phyloP scores from a whole-genome alignment of 2,888 invertebrate genomes.

The Macrosoma leucophasiata region DNA sequence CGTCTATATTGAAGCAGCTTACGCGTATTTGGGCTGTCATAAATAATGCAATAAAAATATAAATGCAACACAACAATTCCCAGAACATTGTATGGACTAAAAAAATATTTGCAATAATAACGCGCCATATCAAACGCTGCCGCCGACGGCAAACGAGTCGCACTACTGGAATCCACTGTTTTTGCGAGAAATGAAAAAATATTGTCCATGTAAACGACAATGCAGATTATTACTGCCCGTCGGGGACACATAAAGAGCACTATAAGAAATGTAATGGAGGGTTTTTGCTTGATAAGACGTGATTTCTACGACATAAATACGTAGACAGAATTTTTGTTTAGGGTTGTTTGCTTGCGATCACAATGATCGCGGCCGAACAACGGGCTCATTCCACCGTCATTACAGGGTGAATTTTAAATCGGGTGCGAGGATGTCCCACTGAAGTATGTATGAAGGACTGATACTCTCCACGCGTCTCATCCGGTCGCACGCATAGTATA shows the following conservation, averaged over 20 bases:
- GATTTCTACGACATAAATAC: conserved; percentile 30
- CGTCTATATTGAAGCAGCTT: no score
- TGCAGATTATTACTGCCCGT: conserved; percentile 61
- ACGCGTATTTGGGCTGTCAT: no score
- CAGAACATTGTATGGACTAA: conserved; percentile 36
- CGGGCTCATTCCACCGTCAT: conserved; percentile 51
- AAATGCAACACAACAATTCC: conserved; percentile 39
- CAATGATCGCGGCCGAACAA: conserved; percentile 52
- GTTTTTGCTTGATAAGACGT: conserved; percentile 37
- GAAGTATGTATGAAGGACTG: conserved; percentile 67
- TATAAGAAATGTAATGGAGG: conserved; percentile 46
- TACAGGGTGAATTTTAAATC: conserved; percentile 69
- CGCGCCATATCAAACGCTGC: conserved; percentile 44
- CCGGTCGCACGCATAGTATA: conserved; percentile 56
- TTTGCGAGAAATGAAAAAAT: conserved; percentile 58
- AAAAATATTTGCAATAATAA: conserved; percentile 43
- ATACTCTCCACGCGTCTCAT: conserved; percentile 45
- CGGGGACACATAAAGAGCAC: conserved; percentile 54
- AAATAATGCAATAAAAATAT: no score
- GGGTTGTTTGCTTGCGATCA: conserved; percentile 3
- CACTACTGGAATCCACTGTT: conserved; percentile 44
- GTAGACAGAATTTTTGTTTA: conserved; percentile 18
- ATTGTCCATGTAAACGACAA: conserved; percentile 58
- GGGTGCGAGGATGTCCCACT: conserved; percentile 48
- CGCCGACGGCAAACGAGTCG: conserved; percentile 43